Base-by-base conservation (phyloP, 2,113 vertebrate genomes). In the Alligator mississippiensis region DNA sequence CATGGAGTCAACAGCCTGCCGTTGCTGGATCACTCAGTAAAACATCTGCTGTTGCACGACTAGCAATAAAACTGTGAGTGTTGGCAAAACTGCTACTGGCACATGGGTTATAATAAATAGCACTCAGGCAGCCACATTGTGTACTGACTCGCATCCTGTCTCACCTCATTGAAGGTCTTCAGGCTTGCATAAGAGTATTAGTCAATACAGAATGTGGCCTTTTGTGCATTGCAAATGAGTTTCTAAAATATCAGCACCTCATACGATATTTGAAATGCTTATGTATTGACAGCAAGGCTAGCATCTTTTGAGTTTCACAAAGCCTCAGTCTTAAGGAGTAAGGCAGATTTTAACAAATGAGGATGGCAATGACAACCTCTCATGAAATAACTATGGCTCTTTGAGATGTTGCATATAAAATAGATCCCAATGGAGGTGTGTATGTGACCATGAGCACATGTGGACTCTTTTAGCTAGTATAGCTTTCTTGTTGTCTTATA, bases 361-460 rank as follows among this genome's bases (percentile, higher is more conserved):
- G 27, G n/a, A 82, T 28, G 5, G 11, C 25, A 60, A 59, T 63
- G 68, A 78, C 2, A 14, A 4, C 2, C 18, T 57, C 25, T 77
- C 78, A 61, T 80, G 3, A 13, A 58, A n/a, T 54, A n/a, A 0
- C 0, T 5, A 16, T 0, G 1, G 13, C 5, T 82, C 0, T 63
- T 38, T 91, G 58, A 66, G 55, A 7, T 59, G 6, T 6, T 74
- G 55, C 59, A 27, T 4, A 47, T 58, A 18, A 2, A 63, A 4
- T 11, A 12, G 7, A 78, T 11, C 18, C 28, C 11, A n/a, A 9
- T 38, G 28, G 17, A 28, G n/a, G 4, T 68, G 24, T 22, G 3
- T 4, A n/a, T 27, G 55, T 58, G 17, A 47, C 57, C 0, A 3
- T 55, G 62, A 16, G 7, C 3, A 12, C 4, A 30, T 8, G 77